These are phyloP conservation scores for Lamprologus callipterus DNA, from an alignment of 2,113 vertebrate genomes.

Conservation along the genomic window DNA sequence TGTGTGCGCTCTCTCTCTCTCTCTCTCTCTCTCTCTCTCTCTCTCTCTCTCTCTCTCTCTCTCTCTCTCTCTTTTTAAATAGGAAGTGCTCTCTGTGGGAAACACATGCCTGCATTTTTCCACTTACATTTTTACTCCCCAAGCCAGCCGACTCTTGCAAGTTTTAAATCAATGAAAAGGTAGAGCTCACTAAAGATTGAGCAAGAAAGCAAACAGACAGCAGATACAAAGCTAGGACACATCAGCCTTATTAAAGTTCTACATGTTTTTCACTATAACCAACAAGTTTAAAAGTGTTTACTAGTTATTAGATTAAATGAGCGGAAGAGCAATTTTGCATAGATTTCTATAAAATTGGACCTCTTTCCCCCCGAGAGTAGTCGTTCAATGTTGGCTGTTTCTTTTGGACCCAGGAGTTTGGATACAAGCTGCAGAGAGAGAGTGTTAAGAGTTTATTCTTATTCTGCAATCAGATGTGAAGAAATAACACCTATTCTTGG, in stretches of 20 bases:
- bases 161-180: not conserved
- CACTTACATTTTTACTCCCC: not conserved
- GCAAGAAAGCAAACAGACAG: not conserved
- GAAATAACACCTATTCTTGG: too few relatives aligned
- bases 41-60: too few relatives aligned
- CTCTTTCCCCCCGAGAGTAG: not conserved
- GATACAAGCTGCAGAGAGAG: not conserved
- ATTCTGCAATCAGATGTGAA: too few relatives aligned
- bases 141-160: not conserved
- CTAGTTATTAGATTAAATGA: not conserved
- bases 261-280: not conserved
- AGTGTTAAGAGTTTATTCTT: not conserved
- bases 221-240: not conserved
- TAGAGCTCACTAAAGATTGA: not conserved
- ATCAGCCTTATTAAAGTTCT: not conserved
- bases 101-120: not conserved
- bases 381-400: not conserved
- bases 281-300: not conserved
- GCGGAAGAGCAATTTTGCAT: not conserved
- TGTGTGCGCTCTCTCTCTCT: not conserved
- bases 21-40: too few relatives aligned
- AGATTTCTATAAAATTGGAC: not conserved
- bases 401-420: not conserved
- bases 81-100: not conserved
- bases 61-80: not conserved